A percentile compares a stretch with the other conserved stretches of the same genome.
Conservation (phyloP, 2,888 invertebrate genomes). For the Fabriciana adippe region DNA sequence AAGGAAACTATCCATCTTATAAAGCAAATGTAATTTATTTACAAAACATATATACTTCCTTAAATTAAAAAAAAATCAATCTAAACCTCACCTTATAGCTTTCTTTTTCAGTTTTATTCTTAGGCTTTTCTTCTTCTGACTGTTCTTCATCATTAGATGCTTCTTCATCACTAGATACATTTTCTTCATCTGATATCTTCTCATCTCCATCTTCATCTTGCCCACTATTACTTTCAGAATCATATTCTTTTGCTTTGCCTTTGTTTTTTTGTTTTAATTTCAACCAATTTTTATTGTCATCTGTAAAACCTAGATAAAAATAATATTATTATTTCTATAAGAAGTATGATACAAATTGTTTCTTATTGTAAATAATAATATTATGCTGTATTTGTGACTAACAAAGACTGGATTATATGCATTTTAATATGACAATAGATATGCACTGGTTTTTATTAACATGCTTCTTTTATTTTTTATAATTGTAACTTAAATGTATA, state of each 20-base stretch:
- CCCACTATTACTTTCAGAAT: constrained; percentile 52
- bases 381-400: no score
- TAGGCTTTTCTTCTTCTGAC: constrained; percentile 33
- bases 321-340: background rate
- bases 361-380: no score
- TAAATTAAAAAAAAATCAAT: background rate
- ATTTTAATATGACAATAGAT: no score
- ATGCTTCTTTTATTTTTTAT: no score
- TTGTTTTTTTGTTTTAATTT: constrained; percentile 82
- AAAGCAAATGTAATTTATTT: background rate
- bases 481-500: no score
- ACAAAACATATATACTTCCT: background rate
- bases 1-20: background rate
- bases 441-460: no score
- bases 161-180: constrained; percentile 46
- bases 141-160: constrained; percentile 19
- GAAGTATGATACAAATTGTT: background rate
- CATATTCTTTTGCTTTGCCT: constrained; percentile 49
- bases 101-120: constrained; percentile 56
- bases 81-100: constrained; percentile 64
- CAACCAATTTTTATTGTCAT: constrained; percentile 88
- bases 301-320: constrained; percentile 81
- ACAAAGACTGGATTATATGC: no score
- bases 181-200: constrained; percentile 41
- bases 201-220: constrained; percentile 54